Conservation (phyloP, 1,140 invertebrate genomes). For the Drosophila biarmipes region DNA sequence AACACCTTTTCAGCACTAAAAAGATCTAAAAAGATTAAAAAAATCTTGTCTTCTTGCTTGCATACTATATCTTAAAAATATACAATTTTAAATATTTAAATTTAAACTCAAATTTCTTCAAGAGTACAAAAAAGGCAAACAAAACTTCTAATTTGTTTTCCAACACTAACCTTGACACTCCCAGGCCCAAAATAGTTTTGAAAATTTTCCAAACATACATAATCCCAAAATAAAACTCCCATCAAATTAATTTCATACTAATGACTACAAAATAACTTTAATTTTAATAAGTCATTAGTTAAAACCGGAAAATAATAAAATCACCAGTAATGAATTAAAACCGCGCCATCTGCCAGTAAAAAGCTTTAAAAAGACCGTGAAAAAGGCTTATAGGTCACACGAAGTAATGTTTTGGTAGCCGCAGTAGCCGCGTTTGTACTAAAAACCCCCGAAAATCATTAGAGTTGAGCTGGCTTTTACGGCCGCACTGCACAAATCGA, state of each 20-base stretch:
- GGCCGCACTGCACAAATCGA: slow-evolving; percentile 1
- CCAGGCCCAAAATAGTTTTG: no score
- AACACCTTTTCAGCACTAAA: no score
- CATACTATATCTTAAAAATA: no score
- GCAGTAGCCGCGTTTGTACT: background rate
- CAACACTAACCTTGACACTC: no score
- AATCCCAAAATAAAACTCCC: background rate
- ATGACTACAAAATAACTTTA: slow-evolving; percentile 2
- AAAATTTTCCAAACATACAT: background rate
- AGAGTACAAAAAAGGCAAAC: no score
- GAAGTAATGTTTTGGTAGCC: slow-evolving; percentile 9
- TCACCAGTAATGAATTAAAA: background rate
- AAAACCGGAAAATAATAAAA: background rate
- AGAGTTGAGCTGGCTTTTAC: background rate
- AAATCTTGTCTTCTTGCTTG: no score
- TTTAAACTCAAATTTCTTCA: no score
- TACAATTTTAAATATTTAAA: no score
- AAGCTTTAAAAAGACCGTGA: slow-evolving; percentile 4
- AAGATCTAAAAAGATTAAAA: no score
- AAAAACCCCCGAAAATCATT: slow-evolving; percentile 1
- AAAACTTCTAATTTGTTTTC: no score
- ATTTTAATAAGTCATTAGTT: slow-evolving; percentile 6
- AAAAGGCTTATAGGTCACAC: slow-evolving; percentile 2
- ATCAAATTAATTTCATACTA: background rate
- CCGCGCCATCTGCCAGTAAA: background rate